A percentile compares a stretch with the other conserved stretches of the same genome.
Conservation (phyloP, 2,113 vertebrate species). For the Alligator mississippiensis region DNA sequence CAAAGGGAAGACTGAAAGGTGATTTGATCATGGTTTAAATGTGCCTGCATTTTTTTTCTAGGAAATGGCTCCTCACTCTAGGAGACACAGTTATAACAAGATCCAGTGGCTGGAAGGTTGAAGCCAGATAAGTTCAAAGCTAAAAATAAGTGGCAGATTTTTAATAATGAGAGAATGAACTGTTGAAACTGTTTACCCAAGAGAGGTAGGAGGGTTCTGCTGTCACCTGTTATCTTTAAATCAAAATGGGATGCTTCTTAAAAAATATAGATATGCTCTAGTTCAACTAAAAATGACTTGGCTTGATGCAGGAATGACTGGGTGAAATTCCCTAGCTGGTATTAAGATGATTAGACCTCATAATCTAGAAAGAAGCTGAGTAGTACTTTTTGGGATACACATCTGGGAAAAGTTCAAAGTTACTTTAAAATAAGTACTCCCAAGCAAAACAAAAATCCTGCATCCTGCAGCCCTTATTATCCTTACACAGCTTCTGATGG, state of each 20-base stretch:
- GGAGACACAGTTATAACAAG: accelerated
- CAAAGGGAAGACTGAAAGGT: background rate
- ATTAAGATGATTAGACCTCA: background rate
- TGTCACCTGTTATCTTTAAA: background rate
- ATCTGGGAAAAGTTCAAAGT: background rate
- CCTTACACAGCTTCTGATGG: background rate
- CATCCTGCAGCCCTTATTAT: background rate
- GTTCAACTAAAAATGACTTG: background rate
- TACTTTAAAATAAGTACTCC: background rate
- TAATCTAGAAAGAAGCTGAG: background rate
- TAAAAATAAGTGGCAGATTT: conserved; percentile 20
- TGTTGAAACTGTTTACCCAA: background rate
- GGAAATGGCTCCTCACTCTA: background rate
- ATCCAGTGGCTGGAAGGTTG: conserved; percentile 20
- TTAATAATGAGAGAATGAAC: conserved; percentile 27
- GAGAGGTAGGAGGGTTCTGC: background rate
- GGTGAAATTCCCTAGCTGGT: background rate
- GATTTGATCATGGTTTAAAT: conserved; percentile 21
- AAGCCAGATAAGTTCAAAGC: background rate
- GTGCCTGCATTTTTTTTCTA: conserved; percentile 12
- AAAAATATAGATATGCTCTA: background rate
- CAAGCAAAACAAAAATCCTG: background rate
- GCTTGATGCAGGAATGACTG: background rate
- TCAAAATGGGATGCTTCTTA: background rate
- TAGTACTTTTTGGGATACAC: background rate